phyloP scores from a whole-genome alignment of 2,888 invertebrate genomes.

The Platycheirus albimanus region DNA sequence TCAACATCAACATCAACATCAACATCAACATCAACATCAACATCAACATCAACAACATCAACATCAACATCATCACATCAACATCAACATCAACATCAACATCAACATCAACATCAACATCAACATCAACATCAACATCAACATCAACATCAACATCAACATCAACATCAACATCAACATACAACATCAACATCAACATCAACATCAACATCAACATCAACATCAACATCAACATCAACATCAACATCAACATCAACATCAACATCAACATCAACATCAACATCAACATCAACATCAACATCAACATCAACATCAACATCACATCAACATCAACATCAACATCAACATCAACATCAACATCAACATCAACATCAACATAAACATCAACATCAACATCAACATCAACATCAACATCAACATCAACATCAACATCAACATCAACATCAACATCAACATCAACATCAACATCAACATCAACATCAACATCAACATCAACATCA shows the following conservation, averaged over 20 bases:
- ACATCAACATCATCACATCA: no score
- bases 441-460: background rate
- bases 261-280: background rate
- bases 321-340: background rate
- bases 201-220: background rate
- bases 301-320: background rate
- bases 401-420: background rate
- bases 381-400: background rate
- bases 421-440: background rate
- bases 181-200: background rate
- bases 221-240: background rate
- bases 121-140: background rate
- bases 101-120: background rate
- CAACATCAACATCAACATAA: background rate
- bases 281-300: background rate
- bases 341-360: background rate
- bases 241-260: background rate
- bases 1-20: background rate
- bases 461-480: background rate
- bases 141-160: background rate
- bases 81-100: background rate
- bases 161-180: background rate
- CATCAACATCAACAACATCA: background rate
- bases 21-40: background rate
- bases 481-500: background rate